Evolutionary conservation across 2,113 vertebrate genomes (phyloP), one percentile per base, ranked within the genome.

Genomic region (Perognathus longimembris): DNA sequence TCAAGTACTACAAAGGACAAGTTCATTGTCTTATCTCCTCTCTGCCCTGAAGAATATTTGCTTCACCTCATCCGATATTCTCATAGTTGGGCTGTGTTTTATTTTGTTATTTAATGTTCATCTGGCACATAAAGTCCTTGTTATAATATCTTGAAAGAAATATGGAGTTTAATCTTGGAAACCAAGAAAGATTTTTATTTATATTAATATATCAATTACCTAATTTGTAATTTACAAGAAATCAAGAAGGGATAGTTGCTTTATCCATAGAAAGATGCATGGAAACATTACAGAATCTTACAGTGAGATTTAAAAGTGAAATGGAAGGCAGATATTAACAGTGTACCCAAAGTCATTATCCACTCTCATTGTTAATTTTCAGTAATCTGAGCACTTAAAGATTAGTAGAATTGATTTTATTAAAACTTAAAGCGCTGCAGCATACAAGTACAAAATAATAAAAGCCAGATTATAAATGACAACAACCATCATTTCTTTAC

Each of bases 241-340:
- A 73, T 63, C 74, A 85, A 34, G 22, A 66, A 67, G 92, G 81
- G 22, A 42, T 86, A 90, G 17, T 73, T 82, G n/a, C 20, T 94
- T 93, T 79, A 7, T 79, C 78, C 34, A 40, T 1, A 67, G 0
- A 1, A 77, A 92, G 40, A 8, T 21, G 11, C 42, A 77, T 30
- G 1, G 28, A 63, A 59, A 66, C 45, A n/a, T 54, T 77, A 57
- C 1, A 88, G 18, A 73, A 67, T 57, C 24, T 4, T 26, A 70
- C 6, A 73, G 14, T 80, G 12, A 83, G 3, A 38, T 70, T 81
- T 79, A 30, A 34, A 24, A 63, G 32, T 45, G 38, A 76, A 81
- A 71, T 8, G 75, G 7, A 63, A 90, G 12, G 45, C 45, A 54
- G 50, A 54, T 17, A 15, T 54, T 14, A 54, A 54, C 12, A 17